A percentile compares a stretch with the other conserved stretches of the same genome.
phyloP scores from a whole-genome alignment of 2,113 vertebrate genomes.

The Callipepla squamata region DNA sequence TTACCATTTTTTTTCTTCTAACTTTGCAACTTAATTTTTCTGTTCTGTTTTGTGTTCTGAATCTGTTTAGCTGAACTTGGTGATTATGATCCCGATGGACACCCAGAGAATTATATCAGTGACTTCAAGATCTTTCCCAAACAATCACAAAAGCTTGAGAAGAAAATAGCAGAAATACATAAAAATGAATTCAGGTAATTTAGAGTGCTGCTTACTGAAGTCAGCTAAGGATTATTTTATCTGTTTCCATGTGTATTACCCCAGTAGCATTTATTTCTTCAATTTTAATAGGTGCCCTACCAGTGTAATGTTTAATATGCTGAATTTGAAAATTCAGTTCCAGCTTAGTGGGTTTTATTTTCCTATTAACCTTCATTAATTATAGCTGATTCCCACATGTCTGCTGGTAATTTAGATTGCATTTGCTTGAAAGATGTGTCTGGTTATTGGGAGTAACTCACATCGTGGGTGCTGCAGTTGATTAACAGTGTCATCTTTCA shows the following conservation, averaged over 20 bases:
- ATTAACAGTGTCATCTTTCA: not conserved
- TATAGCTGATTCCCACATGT: not conserved
- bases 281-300: not conserved
- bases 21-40: not conserved
- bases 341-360: not conserved
- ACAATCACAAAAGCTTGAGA: slow-evolving; percentile 94
- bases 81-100: slow-evolving; percentile 93
- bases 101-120: slow-evolving; percentile 92
- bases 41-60: slow-evolving; percentile 29
- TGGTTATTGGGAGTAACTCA: not conserved
- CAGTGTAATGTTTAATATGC: not conserved
- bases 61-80: slow-evolving; percentile 89
- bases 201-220: not conserved
- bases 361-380: not conserved
- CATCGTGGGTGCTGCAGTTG: not conserved
- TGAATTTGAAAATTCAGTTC: not conserved
- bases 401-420: not conserved
- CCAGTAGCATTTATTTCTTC: not conserved
- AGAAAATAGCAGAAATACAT: slow-evolving; percentile 96
- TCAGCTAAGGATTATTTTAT: not conserved
- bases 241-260: not conserved
- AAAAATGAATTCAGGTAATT: slow-evolving; percentile 93
- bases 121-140: slow-evolving; percentile 97
- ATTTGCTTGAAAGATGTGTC: not conserved
- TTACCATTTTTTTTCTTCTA: not conserved